These are phyloP conservation scores for Hippocampus mohnikei DNA, from an alignment of 2,113 vertebrate genomes.

Conservation along the genomic window DNA sequence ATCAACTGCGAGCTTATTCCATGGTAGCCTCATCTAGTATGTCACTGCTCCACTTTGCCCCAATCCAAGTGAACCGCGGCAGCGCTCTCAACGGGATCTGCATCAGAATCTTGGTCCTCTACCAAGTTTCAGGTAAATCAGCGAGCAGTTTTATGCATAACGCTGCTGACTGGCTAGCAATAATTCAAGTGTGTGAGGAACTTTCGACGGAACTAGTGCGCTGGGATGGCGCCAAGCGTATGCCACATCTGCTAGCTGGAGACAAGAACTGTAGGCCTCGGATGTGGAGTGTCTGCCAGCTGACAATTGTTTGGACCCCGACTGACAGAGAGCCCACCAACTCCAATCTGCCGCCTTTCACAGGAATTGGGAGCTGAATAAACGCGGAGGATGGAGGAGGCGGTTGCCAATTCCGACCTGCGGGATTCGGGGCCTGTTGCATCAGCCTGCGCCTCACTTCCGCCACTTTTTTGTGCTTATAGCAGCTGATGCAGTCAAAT, in stretches of 20 bases:
- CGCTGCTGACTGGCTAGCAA: not conserved
- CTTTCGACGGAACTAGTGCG: slow-evolving; percentile 25
- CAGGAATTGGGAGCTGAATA: slow-evolving; percentile 44
- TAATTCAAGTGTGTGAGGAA: slow-evolving; percentile 28
- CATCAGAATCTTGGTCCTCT: not conserved
- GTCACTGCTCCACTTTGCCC: not conserved
- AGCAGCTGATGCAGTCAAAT: slow-evolving; percentile 17
- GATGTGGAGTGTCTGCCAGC: slow-evolving; percentile 52
- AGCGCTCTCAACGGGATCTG: not conserved
- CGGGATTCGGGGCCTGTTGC: slow-evolving; percentile 43
- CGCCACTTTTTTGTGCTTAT: slow-evolving; percentile 15
- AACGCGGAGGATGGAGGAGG: slow-evolving; percentile 28
- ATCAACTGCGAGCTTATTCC: not conserved
- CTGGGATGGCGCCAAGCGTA: slow-evolving; percentile 49
- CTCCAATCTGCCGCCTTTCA: slow-evolving; percentile 54
- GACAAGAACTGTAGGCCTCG: slow-evolving; percentile 55
- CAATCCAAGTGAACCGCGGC: not conserved
- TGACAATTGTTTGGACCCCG: slow-evolving; percentile 53
- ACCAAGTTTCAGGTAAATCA: not conserved
- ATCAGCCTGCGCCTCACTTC: slow-evolving; percentile 33
- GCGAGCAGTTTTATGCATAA: not conserved
- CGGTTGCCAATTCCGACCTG: slow-evolving; percentile 37
- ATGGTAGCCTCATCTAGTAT: not conserved
- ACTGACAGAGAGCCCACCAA: slow-evolving; percentile 52
- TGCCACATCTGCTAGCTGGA: slow-evolving; percentile 52